Evolutionary conservation across 2,888 invertebrate genomes (phyloP).

Genomic region (Neoscelio sp.): DNA sequence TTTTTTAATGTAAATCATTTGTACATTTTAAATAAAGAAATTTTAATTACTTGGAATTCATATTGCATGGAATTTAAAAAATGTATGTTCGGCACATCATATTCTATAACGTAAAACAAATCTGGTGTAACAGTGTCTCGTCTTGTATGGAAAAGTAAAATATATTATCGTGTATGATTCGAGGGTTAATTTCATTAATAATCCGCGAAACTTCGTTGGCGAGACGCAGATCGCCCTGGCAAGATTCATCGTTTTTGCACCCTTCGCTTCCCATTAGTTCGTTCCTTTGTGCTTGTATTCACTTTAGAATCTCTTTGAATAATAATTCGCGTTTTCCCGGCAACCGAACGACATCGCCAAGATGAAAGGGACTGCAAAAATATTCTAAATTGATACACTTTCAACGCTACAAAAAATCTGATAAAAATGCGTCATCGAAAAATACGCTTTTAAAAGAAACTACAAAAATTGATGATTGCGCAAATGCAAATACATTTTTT

Average conservation of each 20-base stretch:
- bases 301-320: conserved; percentile 49
- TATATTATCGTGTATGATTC: background rate
- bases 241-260: conserved; percentile 40
- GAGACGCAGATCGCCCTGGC: conserved; percentile 11
- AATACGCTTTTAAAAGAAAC: no score
- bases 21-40: no score
- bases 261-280: conserved; percentile 41
- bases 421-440: conserved; percentile 15
- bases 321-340: conserved; percentile 47
- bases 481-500: no score
- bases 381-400: conserved; percentile 46
- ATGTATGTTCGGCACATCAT: no score
- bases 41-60: no score
- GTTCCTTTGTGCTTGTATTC: conserved; percentile 31
- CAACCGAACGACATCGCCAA: conserved; percentile 25
- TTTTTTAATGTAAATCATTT: no score
- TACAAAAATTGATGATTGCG: no score
- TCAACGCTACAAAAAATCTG: conserved; percentile 26
- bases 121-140: no score
- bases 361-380: conserved; percentile 55
- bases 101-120: no score
- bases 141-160: no score
- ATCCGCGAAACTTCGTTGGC: conserved; percentile 5
- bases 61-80: no score
- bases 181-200: conserved; percentile 36